Conservation (phyloP, 2,797 vertebrate species). For the Smutsia gigantea region DNA sequence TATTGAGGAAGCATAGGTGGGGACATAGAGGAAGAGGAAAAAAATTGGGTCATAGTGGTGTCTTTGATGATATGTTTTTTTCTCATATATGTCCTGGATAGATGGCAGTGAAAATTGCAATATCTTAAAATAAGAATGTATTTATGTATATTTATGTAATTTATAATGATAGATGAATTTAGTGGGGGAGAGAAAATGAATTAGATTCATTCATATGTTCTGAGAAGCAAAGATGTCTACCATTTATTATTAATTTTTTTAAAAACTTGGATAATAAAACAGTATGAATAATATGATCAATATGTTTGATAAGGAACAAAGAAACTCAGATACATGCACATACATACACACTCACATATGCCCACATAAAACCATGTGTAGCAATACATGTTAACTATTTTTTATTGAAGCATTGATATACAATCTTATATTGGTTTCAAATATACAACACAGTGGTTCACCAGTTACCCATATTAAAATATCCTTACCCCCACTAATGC, state of each 20-base stretch:
- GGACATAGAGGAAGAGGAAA: not conserved
- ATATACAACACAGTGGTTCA: too few species aligned
- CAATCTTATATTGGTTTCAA: too few species aligned
- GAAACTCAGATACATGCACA: not conserved
- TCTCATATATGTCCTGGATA: not conserved
- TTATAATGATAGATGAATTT: not conserved
- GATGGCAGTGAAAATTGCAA: not conserved
- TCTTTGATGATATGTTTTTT: not conserved
- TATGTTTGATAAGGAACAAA: slow-evolving; percentile 12
- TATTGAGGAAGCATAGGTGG: not conserved
- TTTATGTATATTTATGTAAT: not conserved
- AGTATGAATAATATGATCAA: not conserved
- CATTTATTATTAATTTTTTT: not conserved
- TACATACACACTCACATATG: not conserved
- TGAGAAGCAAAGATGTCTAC: not conserved
- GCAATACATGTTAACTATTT: not conserved
- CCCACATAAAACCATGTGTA: not conserved
- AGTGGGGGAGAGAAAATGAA: not conserved
- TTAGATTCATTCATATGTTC: not conserved
- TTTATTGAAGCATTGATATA: not conserved
- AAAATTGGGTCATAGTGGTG: not conserved
- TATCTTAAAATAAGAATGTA: not conserved
- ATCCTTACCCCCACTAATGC: too few species aligned
- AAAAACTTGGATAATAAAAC: not conserved
- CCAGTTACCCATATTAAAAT: too few species aligned